Percentiles rank a stretch among this genome's conserved stretches.
Evolutionary conservation across 2,113 vertebrate species (phyloP).

Genomic region (Saguinus imperator): DNA sequence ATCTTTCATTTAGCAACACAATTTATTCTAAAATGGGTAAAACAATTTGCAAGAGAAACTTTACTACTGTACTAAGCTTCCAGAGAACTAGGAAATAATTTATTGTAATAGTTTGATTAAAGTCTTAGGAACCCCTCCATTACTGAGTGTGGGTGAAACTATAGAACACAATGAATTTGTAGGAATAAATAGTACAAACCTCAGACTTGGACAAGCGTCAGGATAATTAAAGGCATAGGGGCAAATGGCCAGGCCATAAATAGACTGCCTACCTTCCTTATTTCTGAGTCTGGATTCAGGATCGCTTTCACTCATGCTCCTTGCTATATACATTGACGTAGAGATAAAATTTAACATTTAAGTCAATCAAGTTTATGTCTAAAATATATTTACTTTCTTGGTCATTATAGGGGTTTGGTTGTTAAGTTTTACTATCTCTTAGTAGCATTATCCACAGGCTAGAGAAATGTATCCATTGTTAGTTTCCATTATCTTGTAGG

Average conservation of each 20-base stretch:
- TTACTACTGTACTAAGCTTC: background rate
- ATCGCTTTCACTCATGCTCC: background rate
- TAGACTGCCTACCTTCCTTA: background rate
- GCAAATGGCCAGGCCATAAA: background rate
- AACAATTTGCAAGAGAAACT: background rate
- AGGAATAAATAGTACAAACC: background rate
- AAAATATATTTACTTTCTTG: background rate
- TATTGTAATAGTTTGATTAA: background rate
- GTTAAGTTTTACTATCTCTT: background rate
- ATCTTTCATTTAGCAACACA: background rate
- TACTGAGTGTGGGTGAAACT: background rate
- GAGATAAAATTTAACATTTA: constrained; percentile 1
- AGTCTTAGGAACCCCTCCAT: background rate
- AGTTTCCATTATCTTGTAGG: background rate
- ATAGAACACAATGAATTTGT: background rate
- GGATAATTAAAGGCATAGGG: background rate
- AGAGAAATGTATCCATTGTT: background rate
- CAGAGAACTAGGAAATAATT: background rate
- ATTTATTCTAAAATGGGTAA: background rate
- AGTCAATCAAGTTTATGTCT: constrained; percentile 14
- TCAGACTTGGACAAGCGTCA: background rate
- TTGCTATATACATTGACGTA: background rate
- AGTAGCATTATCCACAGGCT: background rate
- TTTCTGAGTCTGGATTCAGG: background rate
- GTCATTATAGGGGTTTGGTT: background rate